phyloP scores from a whole-genome alignment of 2,113 vertebrate species.

The Verasper variegatus region DNA sequence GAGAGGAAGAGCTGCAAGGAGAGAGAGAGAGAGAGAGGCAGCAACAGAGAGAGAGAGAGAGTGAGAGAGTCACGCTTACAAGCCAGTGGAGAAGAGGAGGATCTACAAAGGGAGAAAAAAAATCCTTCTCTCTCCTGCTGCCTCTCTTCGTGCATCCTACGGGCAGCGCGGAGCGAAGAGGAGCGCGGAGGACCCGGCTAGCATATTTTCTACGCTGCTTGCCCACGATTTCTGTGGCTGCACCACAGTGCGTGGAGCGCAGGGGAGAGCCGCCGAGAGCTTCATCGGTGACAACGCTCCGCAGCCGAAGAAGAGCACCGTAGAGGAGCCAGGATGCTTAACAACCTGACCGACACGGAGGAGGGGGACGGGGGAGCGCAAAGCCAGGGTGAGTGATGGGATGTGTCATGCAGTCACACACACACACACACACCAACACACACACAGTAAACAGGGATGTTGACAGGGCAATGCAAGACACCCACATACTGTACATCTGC shows the following conservation, averaged over 20 bases:
- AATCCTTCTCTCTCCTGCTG: slow-evolving; percentile 68
- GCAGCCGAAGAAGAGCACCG: slow-evolving; percentile 56
- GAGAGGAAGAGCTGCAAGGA: slow-evolving; percentile 26
- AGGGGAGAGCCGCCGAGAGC: slow-evolving; percentile 66
- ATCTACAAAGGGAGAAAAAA: slow-evolving; percentile 65
- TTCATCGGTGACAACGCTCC: slow-evolving; percentile 71
- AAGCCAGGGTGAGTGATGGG: slow-evolving; percentile 90
- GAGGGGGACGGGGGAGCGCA: slow-evolving; percentile 93
- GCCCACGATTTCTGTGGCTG: slow-evolving; percentile 65
- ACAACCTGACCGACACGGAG: slow-evolving; percentile 97
- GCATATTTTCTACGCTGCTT: slow-evolving; percentile 71
- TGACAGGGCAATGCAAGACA: slow-evolving; percentile 44
- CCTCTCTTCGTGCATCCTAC: slow-evolving; percentile 74
- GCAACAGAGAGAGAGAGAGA: slow-evolving; percentile 65
- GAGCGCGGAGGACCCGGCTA: slow-evolving; percentile 69
- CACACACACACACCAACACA: slow-evolving; percentile 18
- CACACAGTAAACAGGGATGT: slow-evolving; percentile 29
- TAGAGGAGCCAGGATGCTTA: slow-evolving; percentile 89
- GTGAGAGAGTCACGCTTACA: slow-evolving; percentile 78
- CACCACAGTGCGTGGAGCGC: slow-evolving; percentile 66
- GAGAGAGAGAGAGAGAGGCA: slow-evolving; percentile 50
- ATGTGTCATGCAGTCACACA: slow-evolving; percentile 66
- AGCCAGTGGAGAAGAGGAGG: slow-evolving; percentile 81
- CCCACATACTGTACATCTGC: slow-evolving; percentile 31
- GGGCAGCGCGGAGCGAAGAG: slow-evolving; percentile 69